Evolutionary conservation across 2,113 vertebrate species (phyloP).

Genomic region (Eptatretus burgeri): DNA sequence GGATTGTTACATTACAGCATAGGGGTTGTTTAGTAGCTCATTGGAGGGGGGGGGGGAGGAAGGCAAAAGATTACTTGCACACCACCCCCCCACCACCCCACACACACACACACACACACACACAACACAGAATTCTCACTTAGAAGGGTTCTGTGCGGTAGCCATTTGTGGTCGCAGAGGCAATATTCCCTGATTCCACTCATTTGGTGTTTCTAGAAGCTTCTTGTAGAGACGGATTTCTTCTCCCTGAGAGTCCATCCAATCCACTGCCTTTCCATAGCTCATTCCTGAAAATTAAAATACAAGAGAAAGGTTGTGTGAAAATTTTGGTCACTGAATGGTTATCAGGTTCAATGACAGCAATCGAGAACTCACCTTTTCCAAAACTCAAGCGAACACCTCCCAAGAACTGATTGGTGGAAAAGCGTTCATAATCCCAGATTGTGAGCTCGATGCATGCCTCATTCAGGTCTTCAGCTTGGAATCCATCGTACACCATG

Average conservation of each 20-base stretch:
- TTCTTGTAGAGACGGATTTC: conserved; percentile 34
- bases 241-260: conserved; percentile 76
- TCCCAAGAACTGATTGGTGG: conserved; percentile 26
- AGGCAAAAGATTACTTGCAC: no score
- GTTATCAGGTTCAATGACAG: not conserved
- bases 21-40: no score
- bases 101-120: no score
- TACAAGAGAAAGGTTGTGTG: not conserved
- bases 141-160: conserved; percentile 9
- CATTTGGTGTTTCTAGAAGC: conserved; percentile 32
- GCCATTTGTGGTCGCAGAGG: conserved; percentile 41
- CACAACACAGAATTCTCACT: no score
- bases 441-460: conserved; percentile 63
- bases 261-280: conserved; percentile 42
- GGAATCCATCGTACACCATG: conserved; percentile 89
- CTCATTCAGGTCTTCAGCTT: conserved; percentile 36
- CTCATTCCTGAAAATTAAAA: conserved; percentile 31
- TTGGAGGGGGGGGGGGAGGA: no score
- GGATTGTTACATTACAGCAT: no score
- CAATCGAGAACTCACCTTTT: conserved; percentile 23
- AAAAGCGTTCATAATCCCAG: conserved; percentile 41
- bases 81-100: no score
- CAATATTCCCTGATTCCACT: conserved; percentile 43
- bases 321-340: not conserved
- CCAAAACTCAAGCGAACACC: conserved; percentile 58